Percentiles rank a stretch among this genome's conserved stretches.
phyloP scores from a whole-genome alignment of 2,113 vertebrate genomes.

The Stegostoma tigrinum region DNA sequence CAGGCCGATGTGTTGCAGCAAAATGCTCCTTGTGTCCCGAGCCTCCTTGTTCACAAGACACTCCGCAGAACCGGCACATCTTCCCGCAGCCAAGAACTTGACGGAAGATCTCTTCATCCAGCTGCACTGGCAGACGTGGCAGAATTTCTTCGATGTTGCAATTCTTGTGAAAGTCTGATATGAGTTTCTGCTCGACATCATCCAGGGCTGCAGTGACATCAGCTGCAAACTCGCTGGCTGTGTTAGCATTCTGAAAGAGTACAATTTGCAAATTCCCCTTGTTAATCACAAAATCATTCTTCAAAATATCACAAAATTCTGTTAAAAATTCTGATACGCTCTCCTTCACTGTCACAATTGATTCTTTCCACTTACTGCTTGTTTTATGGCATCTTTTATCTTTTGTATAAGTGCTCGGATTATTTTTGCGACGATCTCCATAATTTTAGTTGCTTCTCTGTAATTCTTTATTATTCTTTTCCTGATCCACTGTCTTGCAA shows the following conservation, averaged over 20 bases:
- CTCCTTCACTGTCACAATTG: too few species aligned
- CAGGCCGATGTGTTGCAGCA: constrained; percentile 46
- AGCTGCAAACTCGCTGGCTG: constrained; percentile 23
- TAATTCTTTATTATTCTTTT: constrained; percentile 37
- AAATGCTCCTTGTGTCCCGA: constrained; percentile 45
- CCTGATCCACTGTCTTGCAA: constrained; percentile 44
- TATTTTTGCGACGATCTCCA: constrained; percentile 27
- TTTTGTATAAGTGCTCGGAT: constrained; percentile 32
- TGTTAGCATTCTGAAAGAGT: constrained; percentile 37
- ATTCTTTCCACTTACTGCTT: too few species aligned
- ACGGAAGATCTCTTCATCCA: constrained; percentile 36
- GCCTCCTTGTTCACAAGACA: constrained; percentile 55
- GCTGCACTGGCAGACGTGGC: neutral
- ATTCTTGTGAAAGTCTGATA: neutral
- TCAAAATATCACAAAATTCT: constrained; percentile 36
- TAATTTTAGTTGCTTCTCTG: constrained; percentile 20
- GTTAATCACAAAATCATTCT: constrained; percentile 40
- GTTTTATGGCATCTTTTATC: constrained; percentile 26
- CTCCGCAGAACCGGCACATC: constrained; percentile 56
- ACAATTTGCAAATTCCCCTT: constrained; percentile 36
- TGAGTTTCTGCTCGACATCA: constrained; percentile 7
- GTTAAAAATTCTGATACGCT: constrained; percentile 37
- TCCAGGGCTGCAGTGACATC: constrained; percentile 29
- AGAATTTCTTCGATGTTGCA: constrained; percentile 35
- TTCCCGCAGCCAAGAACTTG: constrained; percentile 56